phyloP scores from a whole-genome alignment of 2,888 invertebrate genomes.

The Osedax fenrisi region DNA sequence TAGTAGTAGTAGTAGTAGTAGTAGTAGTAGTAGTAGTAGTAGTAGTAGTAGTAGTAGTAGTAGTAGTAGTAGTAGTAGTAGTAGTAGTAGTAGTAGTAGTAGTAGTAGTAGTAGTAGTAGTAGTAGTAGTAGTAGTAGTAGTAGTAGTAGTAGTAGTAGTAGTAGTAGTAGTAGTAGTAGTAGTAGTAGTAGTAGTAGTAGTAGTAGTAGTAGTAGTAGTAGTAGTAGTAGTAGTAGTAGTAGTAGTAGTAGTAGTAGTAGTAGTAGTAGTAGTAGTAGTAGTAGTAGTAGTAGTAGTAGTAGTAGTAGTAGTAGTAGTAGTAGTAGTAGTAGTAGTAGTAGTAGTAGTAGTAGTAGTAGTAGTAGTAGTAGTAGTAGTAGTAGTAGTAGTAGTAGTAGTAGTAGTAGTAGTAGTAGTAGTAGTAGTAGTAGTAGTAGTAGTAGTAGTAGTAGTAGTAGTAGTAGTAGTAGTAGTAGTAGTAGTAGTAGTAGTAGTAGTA shows the following conservation, averaged over 20 bases:
- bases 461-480: too few relatives aligned
- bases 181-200: conserved; percentile 5
- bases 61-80: conserved; percentile 8
- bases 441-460: too few relatives aligned
- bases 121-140: conserved; percentile 27
- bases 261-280: too few relatives aligned
- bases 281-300: too few relatives aligned
- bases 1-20: conserved; percentile 9
- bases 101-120: conserved; percentile 16
- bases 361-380: too few relatives aligned
- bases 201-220: conserved; percentile 8
- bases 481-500: too few relatives aligned
- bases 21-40: conserved; percentile 6
- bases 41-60: conserved; percentile 6
- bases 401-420: too few relatives aligned
- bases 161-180: conserved; percentile 12
- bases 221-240: background rate
- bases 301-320: too few relatives aligned
- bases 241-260: background rate
- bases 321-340: too few relatives aligned
- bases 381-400: too few relatives aligned
- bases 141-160: conserved; percentile 5
- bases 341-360: too few relatives aligned
- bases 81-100: background rate
- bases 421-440: too few relatives aligned